Percentiles rank a stretch among this genome's conserved stretches.
Conservation (phyloP, 2,888 invertebrate species). For the Pseudococcus longispinus region DNA sequence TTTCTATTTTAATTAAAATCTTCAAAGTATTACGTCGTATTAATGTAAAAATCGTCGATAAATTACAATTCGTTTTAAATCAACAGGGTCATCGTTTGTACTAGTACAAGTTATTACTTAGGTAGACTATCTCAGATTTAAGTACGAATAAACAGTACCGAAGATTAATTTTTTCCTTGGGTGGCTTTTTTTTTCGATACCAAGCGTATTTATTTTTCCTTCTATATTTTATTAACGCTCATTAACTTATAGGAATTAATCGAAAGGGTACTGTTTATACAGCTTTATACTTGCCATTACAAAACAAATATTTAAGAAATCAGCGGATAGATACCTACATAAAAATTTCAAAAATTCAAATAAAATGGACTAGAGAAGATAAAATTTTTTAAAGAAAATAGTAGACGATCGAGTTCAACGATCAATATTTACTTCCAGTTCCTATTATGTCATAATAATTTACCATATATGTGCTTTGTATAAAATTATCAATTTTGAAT, state of each 20-base stretch:
- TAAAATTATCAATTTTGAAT: constrained; percentile 5
- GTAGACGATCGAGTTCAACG: not conserved
- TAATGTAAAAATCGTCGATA: not conserved
- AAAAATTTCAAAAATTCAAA: not conserved
- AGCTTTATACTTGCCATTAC: not conserved
- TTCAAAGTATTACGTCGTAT: not conserved
- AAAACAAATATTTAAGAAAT: not conserved
- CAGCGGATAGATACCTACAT: not conserved
- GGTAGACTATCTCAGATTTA: not conserved
- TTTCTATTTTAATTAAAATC: not conserved
- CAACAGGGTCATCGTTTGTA: not conserved
- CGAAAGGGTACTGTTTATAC: not conserved
- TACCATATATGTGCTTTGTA: not conserved
- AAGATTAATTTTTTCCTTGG: not conserved
- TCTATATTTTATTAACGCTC: too few relatives aligned
- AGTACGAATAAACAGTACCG: not conserved
- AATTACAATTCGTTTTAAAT: not conserved
- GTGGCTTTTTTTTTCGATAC: not conserved
- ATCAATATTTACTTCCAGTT: constrained; percentile 37
- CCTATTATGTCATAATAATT: constrained; percentile 9
- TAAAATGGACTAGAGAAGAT: not conserved
- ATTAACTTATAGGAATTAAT: not conserved
- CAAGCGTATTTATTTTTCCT: not conserved
- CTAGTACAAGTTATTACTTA: not conserved
- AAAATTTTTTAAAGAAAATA: not conserved